Evolutionary conservation across 1,140 invertebrate genomes (phyloP), one percentile per base, ranked within the genome.

Genomic region (Aporrectodea caliginosa): DNA sequence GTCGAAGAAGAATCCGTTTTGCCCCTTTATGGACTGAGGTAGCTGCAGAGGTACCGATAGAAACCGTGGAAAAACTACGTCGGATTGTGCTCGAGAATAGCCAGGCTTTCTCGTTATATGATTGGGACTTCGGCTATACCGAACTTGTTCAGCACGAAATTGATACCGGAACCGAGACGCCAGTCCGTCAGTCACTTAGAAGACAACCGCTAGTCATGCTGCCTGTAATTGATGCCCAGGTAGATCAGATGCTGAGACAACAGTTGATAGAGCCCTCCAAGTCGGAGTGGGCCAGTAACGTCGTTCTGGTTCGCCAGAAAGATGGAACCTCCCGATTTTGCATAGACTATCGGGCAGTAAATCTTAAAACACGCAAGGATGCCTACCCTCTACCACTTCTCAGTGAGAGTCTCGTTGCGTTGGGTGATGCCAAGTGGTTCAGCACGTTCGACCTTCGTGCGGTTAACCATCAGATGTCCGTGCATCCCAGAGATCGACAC

Each of bases 401-500:
- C 68, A 84, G 85, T 71, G 85, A 86, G 72, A 82, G 83, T 0
- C 68, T 87, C 2, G 77, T 77, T 14, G 73, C 77, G 16, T 76
- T 84, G 68, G 79, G 75, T 58, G 75, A 81, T 12, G 43, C 81
- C 1, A 80, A 78, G 31, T 83, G 78, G 22, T 85, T 82, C 70
- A 83, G 80, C 2, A 77, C 35, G 1, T 16, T 84, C 14, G 84
- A 86, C 70, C 71, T 85, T n/a, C 79, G 77, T 58, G 69, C n/a
- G 14, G 86, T 86, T 12, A 86, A 82, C 74, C 88, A 87, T 87
- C 89, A 90, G 78, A 82, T 90, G 1, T 73, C 73, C 34, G 75
- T 91, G 22, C 75, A 85, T 14, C 16, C 78, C 14, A 77, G 82
- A 1, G 84, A 86, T 74, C 84, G 80, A 16, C 68, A 85, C 33